Evolutionary conservation across 2,797 vertebrate genomes (phyloP), one percentile per base, ranked within the genome.

Genomic region (Hemibagrus guttatus): DNA sequence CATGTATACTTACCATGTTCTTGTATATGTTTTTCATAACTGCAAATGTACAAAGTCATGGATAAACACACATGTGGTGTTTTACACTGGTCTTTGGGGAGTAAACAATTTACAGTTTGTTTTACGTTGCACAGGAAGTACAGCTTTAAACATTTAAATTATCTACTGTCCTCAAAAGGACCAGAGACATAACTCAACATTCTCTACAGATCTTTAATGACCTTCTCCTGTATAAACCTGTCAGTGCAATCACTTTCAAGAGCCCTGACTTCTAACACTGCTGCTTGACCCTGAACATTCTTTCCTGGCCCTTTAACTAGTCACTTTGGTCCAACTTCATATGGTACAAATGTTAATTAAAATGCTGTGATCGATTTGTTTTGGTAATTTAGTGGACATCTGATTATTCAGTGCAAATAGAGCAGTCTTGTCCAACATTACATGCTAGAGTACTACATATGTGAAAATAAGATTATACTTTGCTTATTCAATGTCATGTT

Each of bases 81-180:
- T 88, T 81, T 28, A 21, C 1, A 59, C 35, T 52, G 5, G 79
- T 75, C n/a, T 83, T 39, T 78, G 17, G 23, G 58, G 61, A 72
- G 82, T 86, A 84, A 85, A 72, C 79, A 88, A 87, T 86, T 83
- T 81, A 85, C 64, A 66, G 78, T 61, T 69, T 78, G 63, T 54
- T 85, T 84, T 52, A 28, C 16, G 2, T 17, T 76, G 35, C 4
- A 54, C 54, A 46, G 56, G 23, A 59, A 42, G 68, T 63, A 23
- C 21, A 35, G 46, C 16, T 74, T 13, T 79, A 76, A 82, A 23
- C 42, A n/a, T 90, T 90, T 86, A 86, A 71, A 56, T 84, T 58
- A 80, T 63, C 69, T 49, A 56, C 61, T 81, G 63, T 83, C 81
- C 81, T 54, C 56, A 54, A 71, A 81, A 75, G 59, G 17, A 64